These are phyloP conservation scores for Sinelater perroti DNA, from an alignment of 2,888 invertebrate genomes.

Conservation along the genomic window DNA sequence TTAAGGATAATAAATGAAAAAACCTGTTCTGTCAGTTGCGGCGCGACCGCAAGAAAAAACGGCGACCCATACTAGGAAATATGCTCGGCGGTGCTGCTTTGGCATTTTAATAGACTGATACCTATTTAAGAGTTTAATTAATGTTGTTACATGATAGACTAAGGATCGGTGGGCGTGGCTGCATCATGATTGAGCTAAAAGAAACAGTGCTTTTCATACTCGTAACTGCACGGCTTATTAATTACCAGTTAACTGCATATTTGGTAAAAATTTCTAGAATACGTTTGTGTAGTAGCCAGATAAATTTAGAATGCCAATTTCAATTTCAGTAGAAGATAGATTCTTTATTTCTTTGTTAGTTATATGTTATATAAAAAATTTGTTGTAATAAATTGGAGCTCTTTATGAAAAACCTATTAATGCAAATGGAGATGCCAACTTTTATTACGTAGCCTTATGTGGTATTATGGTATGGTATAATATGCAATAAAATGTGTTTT, in stretches of 20 bases:
- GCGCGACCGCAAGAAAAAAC: constrained; percentile 41
- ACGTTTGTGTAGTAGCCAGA: constrained; percentile 32
- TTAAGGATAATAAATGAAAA: no score
- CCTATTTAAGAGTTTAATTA: constrained; percentile 57
- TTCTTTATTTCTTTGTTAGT: no score
- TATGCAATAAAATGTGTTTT: no score
- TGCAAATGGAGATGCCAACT: no score
- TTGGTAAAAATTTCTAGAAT: constrained; percentile 31
- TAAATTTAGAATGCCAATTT: no score
- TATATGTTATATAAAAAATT: no score
- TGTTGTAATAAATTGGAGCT: no score
- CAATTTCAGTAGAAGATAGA: no score
- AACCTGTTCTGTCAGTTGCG: no score
- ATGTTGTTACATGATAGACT: constrained; percentile 56
- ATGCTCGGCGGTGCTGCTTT: constrained; percentile 43
- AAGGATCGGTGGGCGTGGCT: constrained; percentile 53
- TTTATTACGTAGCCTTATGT: no score
- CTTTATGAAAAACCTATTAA: no score
- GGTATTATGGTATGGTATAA: no score
- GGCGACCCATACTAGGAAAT: constrained; percentile 40
- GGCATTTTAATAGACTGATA: constrained; percentile 56
- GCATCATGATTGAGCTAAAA: constrained; percentile 49
- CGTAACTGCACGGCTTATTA: constrained; percentile 36
- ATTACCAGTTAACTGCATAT: constrained; percentile 36
- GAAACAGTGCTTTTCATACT: constrained; percentile 38